Conservation (phyloP, 2,797 vertebrate genomes). For the Gambelia wislizenii region DNA sequence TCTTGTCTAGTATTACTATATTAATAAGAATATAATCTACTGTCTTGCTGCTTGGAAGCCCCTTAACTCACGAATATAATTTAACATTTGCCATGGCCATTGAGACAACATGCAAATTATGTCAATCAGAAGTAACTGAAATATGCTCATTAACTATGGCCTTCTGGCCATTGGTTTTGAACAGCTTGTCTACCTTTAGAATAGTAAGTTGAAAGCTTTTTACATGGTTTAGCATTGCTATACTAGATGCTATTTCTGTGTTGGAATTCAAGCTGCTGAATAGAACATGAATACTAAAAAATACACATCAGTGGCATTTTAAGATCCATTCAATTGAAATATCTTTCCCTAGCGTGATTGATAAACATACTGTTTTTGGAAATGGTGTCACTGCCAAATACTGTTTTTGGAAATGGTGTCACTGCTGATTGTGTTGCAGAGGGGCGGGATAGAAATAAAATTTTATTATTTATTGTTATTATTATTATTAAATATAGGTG, state of each 20-base stretch:
- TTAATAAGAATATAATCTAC: background rate
- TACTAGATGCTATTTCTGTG: background rate
- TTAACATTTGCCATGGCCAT: background rate
- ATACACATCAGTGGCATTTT: conserved; percentile 26
- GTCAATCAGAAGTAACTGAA: background rate
- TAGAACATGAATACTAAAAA: background rate
- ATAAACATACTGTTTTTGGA: conserved; percentile 25
- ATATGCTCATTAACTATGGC: background rate
- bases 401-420: too few species aligned
- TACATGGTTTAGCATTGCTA: background rate
- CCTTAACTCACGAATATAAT: background rate
- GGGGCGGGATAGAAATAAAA: too few species aligned
- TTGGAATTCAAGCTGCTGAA: background rate
- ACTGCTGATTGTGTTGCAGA: too few species aligned
- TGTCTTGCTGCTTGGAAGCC: background rate
- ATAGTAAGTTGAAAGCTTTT: background rate
- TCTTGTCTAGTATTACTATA: background rate
- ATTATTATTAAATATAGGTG: too few species aligned
- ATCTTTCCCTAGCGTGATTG: conserved; percentile 22
- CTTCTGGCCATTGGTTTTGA: background rate
- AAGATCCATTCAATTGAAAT: conserved; percentile 28
- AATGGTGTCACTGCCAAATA: conserved; percentile 22
- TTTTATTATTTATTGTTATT: too few species aligned
- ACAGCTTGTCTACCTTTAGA: background rate
- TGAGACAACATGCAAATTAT: conserved; percentile 16